Evolutionary conservation across 2,797 vertebrate species (phyloP).

Genomic region (Crocodylus rhombifer): DNA sequence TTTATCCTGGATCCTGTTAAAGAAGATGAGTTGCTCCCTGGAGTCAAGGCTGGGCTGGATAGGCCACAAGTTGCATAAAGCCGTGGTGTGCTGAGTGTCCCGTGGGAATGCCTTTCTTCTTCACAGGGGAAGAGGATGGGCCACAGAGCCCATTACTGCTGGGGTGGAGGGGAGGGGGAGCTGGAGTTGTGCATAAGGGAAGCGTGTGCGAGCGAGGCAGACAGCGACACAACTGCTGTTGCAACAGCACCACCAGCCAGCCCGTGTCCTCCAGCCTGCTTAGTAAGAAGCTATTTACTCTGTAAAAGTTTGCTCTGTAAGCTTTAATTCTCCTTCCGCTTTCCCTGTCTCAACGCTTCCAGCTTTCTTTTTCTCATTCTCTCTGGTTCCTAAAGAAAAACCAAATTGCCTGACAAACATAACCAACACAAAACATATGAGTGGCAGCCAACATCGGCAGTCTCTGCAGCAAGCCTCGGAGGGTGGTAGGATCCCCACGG

Average conservation of each 20-base stretch:
- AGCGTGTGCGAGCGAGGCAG: fast-evolving
- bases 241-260: not conserved
- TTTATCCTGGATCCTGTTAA: not conserved
- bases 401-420: not conserved
- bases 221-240: not conserved
- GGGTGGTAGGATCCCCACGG: not conserved
- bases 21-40: not conserved
- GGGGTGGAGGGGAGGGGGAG: not conserved
- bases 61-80: not conserved
- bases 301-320: not conserved
- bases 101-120: not conserved
- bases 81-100: not conserved
- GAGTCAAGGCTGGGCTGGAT: not conserved
- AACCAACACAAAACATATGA: not conserved
- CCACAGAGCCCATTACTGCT: not conserved
- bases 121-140: not conserved
- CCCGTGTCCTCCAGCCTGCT: not conserved
- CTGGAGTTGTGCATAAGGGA: not conserved
- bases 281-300: not conserved
- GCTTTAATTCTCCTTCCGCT: not conserved
- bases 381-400: too few species aligned
- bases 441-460: not conserved
- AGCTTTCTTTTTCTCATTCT: not conserved
- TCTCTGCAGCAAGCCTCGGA: not conserved
- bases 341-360: not conserved